These are phyloP conservation scores for Aphidius colemani DNA, from an alignment of 2,888 invertebrate species.

Conservation along the genomic window DNA sequence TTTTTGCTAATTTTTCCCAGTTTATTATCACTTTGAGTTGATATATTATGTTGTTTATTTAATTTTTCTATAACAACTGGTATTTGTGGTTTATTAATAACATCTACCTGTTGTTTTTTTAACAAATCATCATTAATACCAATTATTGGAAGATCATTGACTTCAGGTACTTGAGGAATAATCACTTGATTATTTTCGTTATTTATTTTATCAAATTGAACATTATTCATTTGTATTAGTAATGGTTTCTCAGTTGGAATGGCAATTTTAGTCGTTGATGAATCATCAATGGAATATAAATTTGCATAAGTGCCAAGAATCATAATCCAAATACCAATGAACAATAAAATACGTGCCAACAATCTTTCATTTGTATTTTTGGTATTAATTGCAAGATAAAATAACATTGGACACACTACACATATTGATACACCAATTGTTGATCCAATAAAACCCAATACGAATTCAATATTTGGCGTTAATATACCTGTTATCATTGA, in stretches of 20 bases:
- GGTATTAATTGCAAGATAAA: slow-evolving; percentile 82
- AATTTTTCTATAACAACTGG: too few relatives aligned
- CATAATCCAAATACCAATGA: slow-evolving; percentile 85
- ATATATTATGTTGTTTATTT: slow-evolving; percentile 52
- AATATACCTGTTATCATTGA: slow-evolving; percentile 82
- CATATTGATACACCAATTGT: slow-evolving; percentile 94
- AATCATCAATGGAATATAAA: slow-evolving; percentile 73
- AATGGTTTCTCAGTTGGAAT: slow-evolving; percentile 45
- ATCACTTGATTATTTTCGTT: slow-evolving; percentile 40
- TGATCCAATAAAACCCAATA: slow-evolving; percentile 91
- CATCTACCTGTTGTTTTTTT: too few relatives aligned
- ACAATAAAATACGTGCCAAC: slow-evolving; percentile 81
- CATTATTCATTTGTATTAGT: slow-evolving; percentile 46
- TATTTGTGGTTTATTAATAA: too few relatives aligned
- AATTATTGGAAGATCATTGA: slow-evolving; percentile 39
- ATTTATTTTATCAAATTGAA: slow-evolving; percentile 43
- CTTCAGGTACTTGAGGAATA: slow-evolving; percentile 54
- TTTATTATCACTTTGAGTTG: slow-evolving; percentile 17
- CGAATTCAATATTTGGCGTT: slow-evolving; percentile 92
- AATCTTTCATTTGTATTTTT: slow-evolving; percentile 84
- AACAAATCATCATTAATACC: too few relatives aligned
- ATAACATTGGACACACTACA: slow-evolving; percentile 88
- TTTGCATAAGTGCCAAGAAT: slow-evolving; percentile 91
- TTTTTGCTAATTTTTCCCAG: background rate
- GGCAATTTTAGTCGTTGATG: slow-evolving; percentile 54